Evolutionary conservation across 2,113 vertebrate species (phyloP).

Genomic region (Cichladusa arquata): DNA sequence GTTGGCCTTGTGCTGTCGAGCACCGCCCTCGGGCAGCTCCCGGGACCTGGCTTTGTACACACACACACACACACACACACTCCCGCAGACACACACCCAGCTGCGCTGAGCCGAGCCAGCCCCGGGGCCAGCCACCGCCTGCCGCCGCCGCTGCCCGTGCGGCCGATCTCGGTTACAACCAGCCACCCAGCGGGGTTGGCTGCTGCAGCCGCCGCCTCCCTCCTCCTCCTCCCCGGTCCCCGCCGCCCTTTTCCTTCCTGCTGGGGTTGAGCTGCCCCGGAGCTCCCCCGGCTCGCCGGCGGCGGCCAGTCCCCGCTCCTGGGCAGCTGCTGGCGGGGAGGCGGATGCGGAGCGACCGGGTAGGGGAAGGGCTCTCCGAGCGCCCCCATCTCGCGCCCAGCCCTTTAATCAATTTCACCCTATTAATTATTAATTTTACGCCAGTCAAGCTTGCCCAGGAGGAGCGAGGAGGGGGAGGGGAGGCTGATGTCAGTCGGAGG

Average conservation of each 20-base stretch:
- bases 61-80: not conserved
- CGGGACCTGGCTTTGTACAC: conserved; percentile 39
- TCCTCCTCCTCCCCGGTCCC: not conserved
- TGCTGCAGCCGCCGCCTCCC: conserved; percentile 2
- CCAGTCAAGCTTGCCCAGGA: conserved; percentile 73
- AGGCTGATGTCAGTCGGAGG: conserved; percentile 50
- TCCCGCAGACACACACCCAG: not conserved
- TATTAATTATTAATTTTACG: conserved; percentile 82
- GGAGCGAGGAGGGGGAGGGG: conserved; percentile 59
- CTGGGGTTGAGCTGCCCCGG: not conserved
- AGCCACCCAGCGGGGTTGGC: not conserved
- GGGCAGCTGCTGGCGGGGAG: not conserved
- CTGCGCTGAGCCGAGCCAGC: not conserved
- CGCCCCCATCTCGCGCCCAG: conserved; percentile 33
- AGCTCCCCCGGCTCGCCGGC: not conserved
- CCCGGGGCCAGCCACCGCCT: not conserved
- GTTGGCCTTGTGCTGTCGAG: not conserved
- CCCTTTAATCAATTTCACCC: conserved; percentile 80
- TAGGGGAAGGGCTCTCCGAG: conserved; percentile 15
- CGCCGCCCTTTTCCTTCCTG: conserved; percentile 52
- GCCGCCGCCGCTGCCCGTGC: not conserved
- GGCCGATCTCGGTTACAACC: not conserved
- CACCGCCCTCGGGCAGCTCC: conserved; percentile 24
- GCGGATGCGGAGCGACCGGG: not conserved
- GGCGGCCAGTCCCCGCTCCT: conserved; percentile 13